Evolutionary conservation across 2,113 vertebrate genomes (phyloP), one percentile per base, ranked within the genome.

Genomic region (Amia ocellicauda): DNA sequence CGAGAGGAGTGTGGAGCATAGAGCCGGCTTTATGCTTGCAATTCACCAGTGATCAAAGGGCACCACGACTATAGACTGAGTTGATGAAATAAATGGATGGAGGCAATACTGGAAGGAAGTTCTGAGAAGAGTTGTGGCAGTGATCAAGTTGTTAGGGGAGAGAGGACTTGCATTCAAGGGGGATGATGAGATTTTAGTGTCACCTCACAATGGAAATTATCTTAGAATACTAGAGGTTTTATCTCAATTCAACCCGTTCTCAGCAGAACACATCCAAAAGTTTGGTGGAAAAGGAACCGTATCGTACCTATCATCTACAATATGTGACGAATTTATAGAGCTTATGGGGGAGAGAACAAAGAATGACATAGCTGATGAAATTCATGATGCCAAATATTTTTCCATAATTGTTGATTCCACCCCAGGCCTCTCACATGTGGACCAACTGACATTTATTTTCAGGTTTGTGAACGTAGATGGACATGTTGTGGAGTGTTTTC

Each of bases 91-190:
- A 72, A 47, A 61, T 42, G 29, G 62, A 53, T 7, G 31, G 17
- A 60, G 54, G 52, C 45, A 67, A 17, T 64, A 65, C 28, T 69
- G 63, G 24, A 31, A 29, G 27, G 43, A 77, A 5, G 60, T 72
- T 40, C 29, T 74, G 7, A 60, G 43, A 42, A 11, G 14, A 59
- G 58, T 57, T 53, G 56, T 72, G 19, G 45, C 67, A 11, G 64
- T 74, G 3, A 74, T 77, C 19, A 65, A 65, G 41, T 68, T 74
- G 45, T 51, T 8, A n/a, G n/a, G n/a, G n/a, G n/a, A n/a, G n/a
- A n/a, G n/a, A n/a, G n/a, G n/a, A n/a, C n/a, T n/a, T n/a, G 40
- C 60, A 36, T 71, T 77, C 56, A 59, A 22, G 36, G 40, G 60
- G 20, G 40, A 74, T 8, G n/a, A 74, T 26, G 24, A 68, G 50